Evolutionary conservation across 2,888 invertebrate species (phyloP).

Genomic region (Acrobasis repandana): DNA sequence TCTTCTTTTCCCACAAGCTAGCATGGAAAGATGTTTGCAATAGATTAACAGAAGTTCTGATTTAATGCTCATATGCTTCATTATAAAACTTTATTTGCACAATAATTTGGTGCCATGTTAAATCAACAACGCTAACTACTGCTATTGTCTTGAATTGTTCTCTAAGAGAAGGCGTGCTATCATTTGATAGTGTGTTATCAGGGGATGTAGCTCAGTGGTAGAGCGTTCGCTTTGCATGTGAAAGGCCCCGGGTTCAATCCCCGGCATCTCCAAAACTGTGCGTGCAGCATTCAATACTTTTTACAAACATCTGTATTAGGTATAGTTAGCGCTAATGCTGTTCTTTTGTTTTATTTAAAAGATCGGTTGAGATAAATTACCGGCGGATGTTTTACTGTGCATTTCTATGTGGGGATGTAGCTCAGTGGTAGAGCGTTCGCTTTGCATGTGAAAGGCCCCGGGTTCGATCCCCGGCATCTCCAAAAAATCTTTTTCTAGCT

Average conservation of each 20-base stretch:
- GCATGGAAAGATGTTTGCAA: no score
- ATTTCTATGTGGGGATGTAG: conserved; percentile 88
- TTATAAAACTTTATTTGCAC: not conserved
- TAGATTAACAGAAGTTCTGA: no score
- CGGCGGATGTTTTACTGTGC: no score
- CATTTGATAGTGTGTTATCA: not conserved
- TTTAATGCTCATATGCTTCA: no score
- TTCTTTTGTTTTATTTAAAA: no score
- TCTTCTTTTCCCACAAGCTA: no score
- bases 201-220: conserved; percentile 98
- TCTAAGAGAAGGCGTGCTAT: not conserved
- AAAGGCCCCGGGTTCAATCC: conserved; percentile 99
- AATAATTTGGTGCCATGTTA: not conserved
- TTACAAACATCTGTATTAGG: no score
- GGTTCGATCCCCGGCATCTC: conserved; percentile 79
- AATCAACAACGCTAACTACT: not conserved
- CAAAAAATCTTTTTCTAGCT: not conserved
- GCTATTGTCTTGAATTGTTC: not conserved
- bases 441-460: conserved; percentile 99
- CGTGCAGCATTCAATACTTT: no score
- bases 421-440: conserved; percentile 99
- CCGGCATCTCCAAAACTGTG: conserved; percentile 93
- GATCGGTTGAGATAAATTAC: no score
- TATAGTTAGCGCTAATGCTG: no score
- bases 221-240: conserved; percentile 99